Evolutionary conservation across 2,888 invertebrate species (phyloP).

Genomic region (Agrotis puta): DNA sequence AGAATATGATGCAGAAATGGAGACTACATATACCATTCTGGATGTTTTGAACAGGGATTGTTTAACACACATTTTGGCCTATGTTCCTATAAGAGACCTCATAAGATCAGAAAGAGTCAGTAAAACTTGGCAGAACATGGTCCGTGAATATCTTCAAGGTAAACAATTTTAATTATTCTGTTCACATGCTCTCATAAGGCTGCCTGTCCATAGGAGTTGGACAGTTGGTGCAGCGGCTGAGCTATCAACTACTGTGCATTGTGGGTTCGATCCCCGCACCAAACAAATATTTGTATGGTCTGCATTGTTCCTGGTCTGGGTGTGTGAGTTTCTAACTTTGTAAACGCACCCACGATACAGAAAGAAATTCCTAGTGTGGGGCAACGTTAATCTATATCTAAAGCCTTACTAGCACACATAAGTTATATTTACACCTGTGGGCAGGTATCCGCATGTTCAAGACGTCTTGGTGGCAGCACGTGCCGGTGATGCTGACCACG

Average conservation of each 20-base stretch:
- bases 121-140: slow-evolving; percentile 89
- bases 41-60: slow-evolving; percentile 91
- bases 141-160: slow-evolving; percentile 88
- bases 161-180: slow-evolving; percentile 56
- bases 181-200: too few species aligned
- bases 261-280: too few species aligned
- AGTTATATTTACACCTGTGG: neutral
- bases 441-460: slow-evolving; percentile 83
- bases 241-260: too few species aligned
- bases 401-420: neutral
- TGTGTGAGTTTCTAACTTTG: too few species aligned
- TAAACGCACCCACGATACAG: too few species aligned
- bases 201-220: too few species aligned
- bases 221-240: too few species aligned
- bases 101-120: slow-evolving; percentile 91
- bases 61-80: slow-evolving; percentile 87
- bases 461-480: slow-evolving; percentile 85
- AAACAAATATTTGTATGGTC: too few species aligned
- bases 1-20: slow-evolving; percentile 35
- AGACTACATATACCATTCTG: slow-evolving; percentile 74
- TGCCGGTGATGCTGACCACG: slow-evolving; percentile 81
- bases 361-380: too few species aligned
- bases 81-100: slow-evolving; percentile 88
- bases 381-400: too few species aligned
- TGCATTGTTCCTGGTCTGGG: too few species aligned